Base-by-base conservation (phyloP, 2,888 invertebrate species). In the Eupsilia transversa region DNA sequence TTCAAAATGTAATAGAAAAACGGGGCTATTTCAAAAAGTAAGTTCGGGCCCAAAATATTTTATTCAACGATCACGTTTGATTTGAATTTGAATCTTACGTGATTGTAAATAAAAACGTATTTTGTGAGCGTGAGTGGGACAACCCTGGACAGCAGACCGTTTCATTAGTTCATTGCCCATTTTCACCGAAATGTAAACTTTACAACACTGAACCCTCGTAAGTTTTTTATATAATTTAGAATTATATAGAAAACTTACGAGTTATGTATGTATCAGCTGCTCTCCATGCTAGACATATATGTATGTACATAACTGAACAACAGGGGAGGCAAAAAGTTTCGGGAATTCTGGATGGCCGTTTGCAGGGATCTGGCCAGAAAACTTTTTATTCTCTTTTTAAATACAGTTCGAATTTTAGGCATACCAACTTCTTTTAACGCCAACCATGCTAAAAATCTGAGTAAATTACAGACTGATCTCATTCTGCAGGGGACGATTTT, bases 151-250 rank as follows among this genome's bases (percentile, higher is more conserved):
- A 54, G 20, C 33, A 69, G 60, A 68, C 57, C 27, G 38, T 85
- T 82, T 82, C 71, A 82, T 85, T 77, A 83, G 77, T 83, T 82
- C 77, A 72, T 77, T 77, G 83, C 74, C 82, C 72, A 83, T 82
- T 72, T 82, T 72, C 72, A 72, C 74, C 46, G 56, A 57, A 70
- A 64, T 69, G 49, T 82, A 70, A 72, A 67, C 60, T 65, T 81
- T 74, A 35, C n/a, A 82, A 76, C 60, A 59, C 66, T 41, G 46
- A 61, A 43, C 54, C 30, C 43, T n/a, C n/a, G n/a, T n/a, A n/a
- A n/a, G n/a, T n/a, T n/a, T n/a, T n/a, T n/a, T n/a, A n/a, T n/a
- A n/a, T n/a, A n/a, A n/a, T n/a, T n/a, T n/a, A n/a, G 46, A 57
- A 71, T 73, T 73, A 82, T 65, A 74, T 68, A 63, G 46, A 57